phyloP scores from a whole-genome alignment of 2,113 vertebrate species.

The Oxyura jamaicensis region DNA sequence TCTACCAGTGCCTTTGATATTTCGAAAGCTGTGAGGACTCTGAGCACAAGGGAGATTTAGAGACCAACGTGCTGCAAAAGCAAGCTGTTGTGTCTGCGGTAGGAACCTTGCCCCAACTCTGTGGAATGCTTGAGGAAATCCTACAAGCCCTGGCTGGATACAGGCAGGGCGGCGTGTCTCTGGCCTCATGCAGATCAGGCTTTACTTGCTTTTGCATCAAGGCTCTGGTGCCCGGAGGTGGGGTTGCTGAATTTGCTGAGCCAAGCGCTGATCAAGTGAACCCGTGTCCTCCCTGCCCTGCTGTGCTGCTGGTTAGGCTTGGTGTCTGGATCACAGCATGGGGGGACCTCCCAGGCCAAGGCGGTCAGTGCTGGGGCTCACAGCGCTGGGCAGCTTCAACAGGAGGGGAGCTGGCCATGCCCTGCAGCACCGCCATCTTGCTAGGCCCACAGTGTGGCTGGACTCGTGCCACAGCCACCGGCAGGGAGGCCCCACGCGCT shows the following conservation, averaged over 20 bases:
- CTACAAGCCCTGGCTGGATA: neutral
- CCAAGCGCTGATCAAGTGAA: neutral
- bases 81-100: neutral
- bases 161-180: neutral
- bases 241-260: neutral
- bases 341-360: accelerated
- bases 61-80: neutral
- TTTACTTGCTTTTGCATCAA: neutral
- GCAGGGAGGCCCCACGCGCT: neutral
- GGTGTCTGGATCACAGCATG: neutral
- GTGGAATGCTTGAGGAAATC: neutral
- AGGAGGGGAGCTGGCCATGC: neutral
- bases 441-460: accelerated
- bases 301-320: neutral
- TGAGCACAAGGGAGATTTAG: neutral
- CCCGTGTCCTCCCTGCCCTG: neutral
- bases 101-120: neutral
- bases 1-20: neutral
- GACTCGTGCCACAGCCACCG: neutral
- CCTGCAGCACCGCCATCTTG: accelerated
- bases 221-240: neutral
- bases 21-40: neutral
- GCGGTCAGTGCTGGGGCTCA: neutral
- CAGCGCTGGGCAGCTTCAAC: neutral
- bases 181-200: neutral